Conservation (phyloP, 2,797 vertebrate species). For the Catamblyrhynchus diadema region DNA sequence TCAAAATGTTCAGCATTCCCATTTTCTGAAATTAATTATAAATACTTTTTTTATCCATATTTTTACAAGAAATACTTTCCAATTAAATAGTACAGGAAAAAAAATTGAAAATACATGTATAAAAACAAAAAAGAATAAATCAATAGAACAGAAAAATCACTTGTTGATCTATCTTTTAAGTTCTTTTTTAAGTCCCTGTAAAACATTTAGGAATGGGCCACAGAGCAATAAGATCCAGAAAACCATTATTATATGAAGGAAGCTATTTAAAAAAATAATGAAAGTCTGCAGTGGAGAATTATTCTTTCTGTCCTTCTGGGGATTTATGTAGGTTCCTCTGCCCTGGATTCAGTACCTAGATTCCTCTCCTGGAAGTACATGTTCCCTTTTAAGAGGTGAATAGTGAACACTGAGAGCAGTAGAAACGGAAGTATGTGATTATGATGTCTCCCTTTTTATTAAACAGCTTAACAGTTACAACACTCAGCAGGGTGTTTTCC, state of each 20-base stretch:
- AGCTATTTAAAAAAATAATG: not conserved
- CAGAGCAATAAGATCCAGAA: not conserved
- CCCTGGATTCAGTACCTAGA: not conserved
- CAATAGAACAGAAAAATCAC: not conserved
- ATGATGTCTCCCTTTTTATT: not conserved
- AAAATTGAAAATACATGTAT: not conserved
- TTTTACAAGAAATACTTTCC: not conserved
- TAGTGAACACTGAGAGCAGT: not conserved
- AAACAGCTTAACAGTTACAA: not conserved
- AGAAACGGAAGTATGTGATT: not conserved
- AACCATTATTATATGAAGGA: not conserved
- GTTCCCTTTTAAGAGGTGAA: not conserved
- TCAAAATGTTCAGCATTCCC: not conserved
- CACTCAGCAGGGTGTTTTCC: not conserved
- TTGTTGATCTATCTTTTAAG: not conserved
- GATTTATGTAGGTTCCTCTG: not conserved
- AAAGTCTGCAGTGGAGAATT: not conserved
- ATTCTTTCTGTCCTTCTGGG: not conserved
- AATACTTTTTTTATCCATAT: not conserved
- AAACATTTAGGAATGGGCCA: not conserved
- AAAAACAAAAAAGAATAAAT: not conserved
- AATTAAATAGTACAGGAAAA: not conserved
- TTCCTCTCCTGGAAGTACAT: not conserved
- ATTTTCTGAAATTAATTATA: not conserved
- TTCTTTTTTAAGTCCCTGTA: not conserved